phyloP scores from a whole-genome alignment of 2,797 vertebrate species.

The Smutsia gigantea region DNA sequence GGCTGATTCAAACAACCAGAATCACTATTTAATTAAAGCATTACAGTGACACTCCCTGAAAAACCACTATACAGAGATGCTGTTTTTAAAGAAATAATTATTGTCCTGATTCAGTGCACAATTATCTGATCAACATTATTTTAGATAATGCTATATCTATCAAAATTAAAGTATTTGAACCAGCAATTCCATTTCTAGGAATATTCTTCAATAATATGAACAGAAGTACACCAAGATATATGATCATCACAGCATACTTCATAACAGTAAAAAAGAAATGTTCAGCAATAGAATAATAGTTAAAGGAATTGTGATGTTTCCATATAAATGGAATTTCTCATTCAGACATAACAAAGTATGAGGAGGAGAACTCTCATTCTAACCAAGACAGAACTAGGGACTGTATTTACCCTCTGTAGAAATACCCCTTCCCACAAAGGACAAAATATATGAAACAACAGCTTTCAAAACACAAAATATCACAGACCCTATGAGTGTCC shows the following conservation, averaged over 20 bases:
- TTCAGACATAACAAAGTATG: neutral
- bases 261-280: neutral
- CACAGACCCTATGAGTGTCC: neutral
- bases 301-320: neutral
- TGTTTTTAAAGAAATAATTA: neutral
- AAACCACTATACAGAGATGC: neutral
- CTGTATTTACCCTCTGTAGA: neutral
- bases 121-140: neutral
- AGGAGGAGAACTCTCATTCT: neutral
- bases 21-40: neutral
- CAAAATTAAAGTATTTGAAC: neutral
- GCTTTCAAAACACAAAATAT: neutral
- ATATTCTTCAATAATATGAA: neutral
- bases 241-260: neutral
- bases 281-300: neutral
- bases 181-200: neutral
- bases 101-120: neutral
- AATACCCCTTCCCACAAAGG: neutral
- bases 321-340: neutral
- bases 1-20: neutral
- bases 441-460: neutral
- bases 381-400: neutral
- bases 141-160: neutral
- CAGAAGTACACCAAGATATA: neutral
- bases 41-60: neutral